Conservation (phyloP, 2,113 vertebrate genomes). For the Rafetus swinhoei region DNA sequence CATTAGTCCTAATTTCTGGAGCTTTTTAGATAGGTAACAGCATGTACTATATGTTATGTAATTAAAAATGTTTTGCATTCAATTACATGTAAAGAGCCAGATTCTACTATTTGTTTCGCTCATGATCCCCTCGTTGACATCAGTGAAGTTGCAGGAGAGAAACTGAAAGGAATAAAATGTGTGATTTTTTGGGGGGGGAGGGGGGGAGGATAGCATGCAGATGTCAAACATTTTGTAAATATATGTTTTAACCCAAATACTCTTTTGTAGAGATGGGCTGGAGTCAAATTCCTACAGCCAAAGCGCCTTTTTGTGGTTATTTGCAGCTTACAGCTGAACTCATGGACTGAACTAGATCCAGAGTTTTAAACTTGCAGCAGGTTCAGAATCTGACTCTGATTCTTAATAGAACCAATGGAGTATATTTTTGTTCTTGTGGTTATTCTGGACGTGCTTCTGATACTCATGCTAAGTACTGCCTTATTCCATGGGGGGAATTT, state of each 20-base stretch:
- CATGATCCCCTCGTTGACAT: background rate
- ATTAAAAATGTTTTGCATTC: background rate
- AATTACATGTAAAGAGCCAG: fast-evolving
- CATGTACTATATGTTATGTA: background rate
- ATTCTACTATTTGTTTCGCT: slow-evolving; percentile 19
- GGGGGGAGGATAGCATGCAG: fast-evolving
- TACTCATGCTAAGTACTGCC: background rate
- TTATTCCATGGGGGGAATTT: background rate
- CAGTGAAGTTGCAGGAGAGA: slow-evolving; percentile 1
- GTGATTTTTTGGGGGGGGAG: background rate
- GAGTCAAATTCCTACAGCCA: background rate
- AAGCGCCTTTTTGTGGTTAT: background rate
- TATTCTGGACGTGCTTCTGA: background rate
- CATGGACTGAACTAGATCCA: background rate
- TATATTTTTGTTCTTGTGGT: background rate
- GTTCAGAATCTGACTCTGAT: background rate
- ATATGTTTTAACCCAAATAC: background rate
- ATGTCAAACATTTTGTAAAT: background rate
- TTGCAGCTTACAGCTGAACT: fast-evolving
- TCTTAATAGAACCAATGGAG: background rate
- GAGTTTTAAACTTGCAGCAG: background rate
- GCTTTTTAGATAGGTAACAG: background rate
- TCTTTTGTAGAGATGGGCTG: background rate
- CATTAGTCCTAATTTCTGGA: slow-evolving; percentile 37
- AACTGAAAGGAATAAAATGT: background rate